phyloP scores from a whole-genome alignment of 1,140 invertebrate genomes.

The Eupristina koningsbergeri region DNA sequence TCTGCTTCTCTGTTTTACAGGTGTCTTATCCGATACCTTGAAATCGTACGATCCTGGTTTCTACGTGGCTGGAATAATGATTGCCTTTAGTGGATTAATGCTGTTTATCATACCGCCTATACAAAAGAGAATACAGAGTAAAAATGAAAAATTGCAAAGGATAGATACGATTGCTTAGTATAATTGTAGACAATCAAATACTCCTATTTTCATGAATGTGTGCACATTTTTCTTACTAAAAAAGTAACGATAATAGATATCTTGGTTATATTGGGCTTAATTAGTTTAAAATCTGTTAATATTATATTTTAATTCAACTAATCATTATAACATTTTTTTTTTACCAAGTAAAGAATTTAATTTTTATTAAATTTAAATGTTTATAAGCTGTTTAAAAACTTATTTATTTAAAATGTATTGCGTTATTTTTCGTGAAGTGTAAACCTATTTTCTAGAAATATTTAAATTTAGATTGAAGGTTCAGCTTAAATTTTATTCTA shows the following conservation, averaged over 20 bases:
- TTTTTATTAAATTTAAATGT: background rate
- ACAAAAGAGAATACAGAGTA: slow-evolving; percentile 71
- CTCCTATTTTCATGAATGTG: background rate
- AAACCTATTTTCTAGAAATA: background rate
- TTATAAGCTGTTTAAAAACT: background rate
- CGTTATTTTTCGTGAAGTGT: background rate
- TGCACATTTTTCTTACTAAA: background rate
- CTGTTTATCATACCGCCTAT: slow-evolving; percentile 89
- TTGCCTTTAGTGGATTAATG: slow-evolving; percentile 90
- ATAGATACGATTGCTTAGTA: slow-evolving; percentile 33
- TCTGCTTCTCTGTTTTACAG: slow-evolving; percentile 10
- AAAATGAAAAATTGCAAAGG: slow-evolving; percentile 29
- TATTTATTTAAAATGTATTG: background rate
- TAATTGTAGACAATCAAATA: background rate
- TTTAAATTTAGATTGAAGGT: background rate
- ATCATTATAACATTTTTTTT: background rate
- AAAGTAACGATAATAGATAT: slow-evolving; percentile 1
- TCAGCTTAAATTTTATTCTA: background rate
- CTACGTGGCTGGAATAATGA: slow-evolving; percentile 85
- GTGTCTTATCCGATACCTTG: background rate
- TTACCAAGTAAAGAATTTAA: background rate
- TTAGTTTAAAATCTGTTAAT: slow-evolving; percentile 9
- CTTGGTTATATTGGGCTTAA: background rate
- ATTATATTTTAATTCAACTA: background rate
- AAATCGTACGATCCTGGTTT: slow-evolving; percentile 85